Percentiles rank a stretch among this genome's conserved stretches.
Conservation (phyloP, 2,797 vertebrate species). For the Hyperoplus immaculatus region DNA sequence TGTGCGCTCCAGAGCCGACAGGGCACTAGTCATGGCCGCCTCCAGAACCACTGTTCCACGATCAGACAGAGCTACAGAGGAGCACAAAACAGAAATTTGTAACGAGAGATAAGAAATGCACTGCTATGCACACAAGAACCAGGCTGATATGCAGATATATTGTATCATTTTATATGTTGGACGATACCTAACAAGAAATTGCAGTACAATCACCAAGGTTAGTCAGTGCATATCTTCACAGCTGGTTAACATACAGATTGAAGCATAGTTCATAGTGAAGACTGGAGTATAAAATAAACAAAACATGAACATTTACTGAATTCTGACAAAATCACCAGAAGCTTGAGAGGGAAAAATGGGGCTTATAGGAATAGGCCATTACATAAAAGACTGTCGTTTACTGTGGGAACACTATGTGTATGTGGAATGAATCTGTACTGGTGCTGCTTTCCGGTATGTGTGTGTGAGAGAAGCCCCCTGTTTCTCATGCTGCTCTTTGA, state of each 20-base stretch:
- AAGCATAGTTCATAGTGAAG: not conserved
- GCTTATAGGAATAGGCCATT: conserved; percentile 17
- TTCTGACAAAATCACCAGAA: not conserved
- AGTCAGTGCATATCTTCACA: not conserved
- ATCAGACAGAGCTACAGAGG: conserved; percentile 88
- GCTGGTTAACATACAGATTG: not conserved
- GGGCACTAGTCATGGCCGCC: conserved; percentile 88
- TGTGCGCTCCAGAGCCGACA: conserved; percentile 86
- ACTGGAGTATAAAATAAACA: not conserved
- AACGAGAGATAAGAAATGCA: not conserved
- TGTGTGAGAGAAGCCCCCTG: conserved; percentile 61
- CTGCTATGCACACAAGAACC: not conserved
- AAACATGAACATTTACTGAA: not conserved
- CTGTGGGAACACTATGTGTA: conserved; percentile 50
- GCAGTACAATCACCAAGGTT: not conserved
- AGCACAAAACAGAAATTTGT: not conserved
- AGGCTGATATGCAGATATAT: not conserved
- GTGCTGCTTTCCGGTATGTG: conserved; percentile 54
- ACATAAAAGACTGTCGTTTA: conserved; percentile 2
- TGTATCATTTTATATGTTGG: not conserved
- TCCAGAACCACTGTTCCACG: conserved; percentile 93
- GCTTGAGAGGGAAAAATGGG: conserved; percentile 1
- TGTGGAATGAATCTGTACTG: conserved; percentile 40
- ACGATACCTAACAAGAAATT: not conserved
- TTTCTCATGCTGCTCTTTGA: conserved; percentile 77